A percentile compares a stretch with the other conserved stretches of the same genome.
phyloP scores from a whole-genome alignment of 1,140 invertebrate genomes.

The Chrysoperla carnea region DNA sequence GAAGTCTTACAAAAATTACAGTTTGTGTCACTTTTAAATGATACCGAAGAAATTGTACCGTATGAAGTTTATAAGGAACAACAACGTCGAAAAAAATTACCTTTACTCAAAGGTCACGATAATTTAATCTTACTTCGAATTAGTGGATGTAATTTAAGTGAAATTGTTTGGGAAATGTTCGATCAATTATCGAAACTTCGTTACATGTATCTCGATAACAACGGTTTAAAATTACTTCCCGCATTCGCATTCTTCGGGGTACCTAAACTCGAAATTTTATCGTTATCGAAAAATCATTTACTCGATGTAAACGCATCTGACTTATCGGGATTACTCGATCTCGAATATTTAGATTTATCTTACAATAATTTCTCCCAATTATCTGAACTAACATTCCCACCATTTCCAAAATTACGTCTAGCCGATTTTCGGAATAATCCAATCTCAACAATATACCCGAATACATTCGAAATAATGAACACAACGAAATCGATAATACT shows the following conservation, averaged over 20 bases:
- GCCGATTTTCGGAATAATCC: conserved; percentile 47
- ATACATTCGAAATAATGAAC: conserved; percentile 54
- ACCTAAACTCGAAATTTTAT: conserved; percentile 37
- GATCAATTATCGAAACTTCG: conserved; percentile 36
- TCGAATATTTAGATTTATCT: conserved; percentile 43
- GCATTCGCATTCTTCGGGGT: conserved; percentile 51
- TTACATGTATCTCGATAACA: conserved; percentile 40
- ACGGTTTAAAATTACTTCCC: conserved; percentile 40
- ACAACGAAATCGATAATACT: conserved; percentile 38
- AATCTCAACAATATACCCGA: conserved; percentile 43
- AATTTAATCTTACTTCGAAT: conserved; percentile 36
- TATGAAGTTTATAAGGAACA: conserved; percentile 40
- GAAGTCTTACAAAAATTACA: conserved; percentile 14
- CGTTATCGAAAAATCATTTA: conserved; percentile 40
- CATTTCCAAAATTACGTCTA: conserved; percentile 37
- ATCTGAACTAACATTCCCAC: conserved; percentile 49
- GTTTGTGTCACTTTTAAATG: conserved; percentile 5
- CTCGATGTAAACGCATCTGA: conserved; percentile 42
- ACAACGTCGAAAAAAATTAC: conserved; percentile 24
- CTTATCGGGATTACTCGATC: conserved; percentile 40
- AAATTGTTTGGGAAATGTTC: conserved; percentile 51
- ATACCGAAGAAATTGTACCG: conserved; percentile 35
- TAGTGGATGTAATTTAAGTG: conserved; percentile 34
- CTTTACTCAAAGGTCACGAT: conserved; percentile 34
- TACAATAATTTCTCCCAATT: conserved; percentile 45